These are phyloP conservation scores for Paedocypris sp. DNA, from an alignment of 2,113 vertebrate genomes.

Conservation along the genomic window DNA sequence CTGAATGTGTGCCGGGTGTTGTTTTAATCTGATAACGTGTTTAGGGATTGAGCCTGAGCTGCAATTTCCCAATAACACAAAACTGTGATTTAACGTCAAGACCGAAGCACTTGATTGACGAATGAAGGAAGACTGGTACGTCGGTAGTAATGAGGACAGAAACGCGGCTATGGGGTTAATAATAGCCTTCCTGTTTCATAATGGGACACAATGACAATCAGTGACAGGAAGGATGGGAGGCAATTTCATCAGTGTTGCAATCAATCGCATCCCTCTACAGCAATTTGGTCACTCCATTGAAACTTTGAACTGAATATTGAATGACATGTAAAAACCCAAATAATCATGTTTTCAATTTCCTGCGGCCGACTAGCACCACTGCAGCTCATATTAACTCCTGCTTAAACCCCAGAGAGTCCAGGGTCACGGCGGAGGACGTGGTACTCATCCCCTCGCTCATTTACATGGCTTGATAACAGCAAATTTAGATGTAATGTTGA, in stretches of 20 bases:
- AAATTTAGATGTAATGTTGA: neutral
- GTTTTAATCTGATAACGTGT: too few relatives aligned
- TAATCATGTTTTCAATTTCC: too few relatives aligned
- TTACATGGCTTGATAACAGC: neutral
- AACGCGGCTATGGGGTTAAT: neutral
- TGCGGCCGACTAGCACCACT: too few relatives aligned
- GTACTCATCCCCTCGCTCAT: neutral
- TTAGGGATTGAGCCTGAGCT: too few relatives aligned
- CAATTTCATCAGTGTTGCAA: neutral
- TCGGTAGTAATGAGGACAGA: neutral
- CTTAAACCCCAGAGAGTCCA: neutral
- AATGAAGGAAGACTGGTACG: neutral
- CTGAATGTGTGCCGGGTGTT: too few relatives aligned
- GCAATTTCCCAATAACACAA: too few relatives aligned
- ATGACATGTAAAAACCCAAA: too few relatives aligned
- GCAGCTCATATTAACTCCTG: neutral
- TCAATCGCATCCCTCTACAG: neutral
- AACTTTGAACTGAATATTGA: neutral
- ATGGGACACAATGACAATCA: neutral
- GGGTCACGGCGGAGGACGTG: neutral
- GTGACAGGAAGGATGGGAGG: neutral
- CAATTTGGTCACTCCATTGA: neutral
- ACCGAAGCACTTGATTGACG: neutral
- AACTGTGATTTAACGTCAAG: neutral
- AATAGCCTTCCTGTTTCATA: neutral